phyloP scores from a whole-genome alignment of 2,797 vertebrate species.

The Chelmon rostratus region DNA sequence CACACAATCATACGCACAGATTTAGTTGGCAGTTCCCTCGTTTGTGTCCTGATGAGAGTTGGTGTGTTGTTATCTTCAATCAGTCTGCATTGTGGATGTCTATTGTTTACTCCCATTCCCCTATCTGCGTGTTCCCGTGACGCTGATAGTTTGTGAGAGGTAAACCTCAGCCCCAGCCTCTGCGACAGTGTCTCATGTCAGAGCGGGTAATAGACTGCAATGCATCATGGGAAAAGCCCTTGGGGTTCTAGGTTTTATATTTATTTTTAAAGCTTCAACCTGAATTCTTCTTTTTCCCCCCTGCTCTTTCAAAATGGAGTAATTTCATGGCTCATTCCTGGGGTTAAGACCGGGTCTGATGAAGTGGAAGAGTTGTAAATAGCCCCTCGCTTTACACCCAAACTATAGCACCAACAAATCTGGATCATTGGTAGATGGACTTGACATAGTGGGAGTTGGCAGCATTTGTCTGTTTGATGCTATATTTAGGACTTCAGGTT shows the following conservation, averaged over 20 bases:
- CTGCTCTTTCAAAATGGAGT: constrained; percentile 74
- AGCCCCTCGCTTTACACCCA: constrained; percentile 34
- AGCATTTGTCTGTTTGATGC: constrained; percentile 41
- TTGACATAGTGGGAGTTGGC: constrained; percentile 44
- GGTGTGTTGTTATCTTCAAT: constrained; percentile 52
- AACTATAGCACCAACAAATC: constrained; percentile 59
- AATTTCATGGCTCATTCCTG: constrained; percentile 84
- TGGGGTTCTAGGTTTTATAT: constrained; percentile 65
- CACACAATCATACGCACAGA: constrained; percentile 35
- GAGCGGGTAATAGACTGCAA: constrained; percentile 72
- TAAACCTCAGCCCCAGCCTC: constrained; percentile 66
- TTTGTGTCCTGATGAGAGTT: constrained; percentile 50
- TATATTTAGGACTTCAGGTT: constrained; percentile 64
- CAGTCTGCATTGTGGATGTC: constrained; percentile 41
- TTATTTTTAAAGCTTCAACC: constrained; percentile 72
- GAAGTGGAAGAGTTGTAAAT: constrained; percentile 67
- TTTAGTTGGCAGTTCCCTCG: constrained; percentile 36
- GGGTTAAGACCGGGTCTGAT: constrained; percentile 65
- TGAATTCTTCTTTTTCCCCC: constrained; percentile 39
- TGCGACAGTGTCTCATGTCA: constrained; percentile 68
- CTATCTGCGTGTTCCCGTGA: constrained; percentile 53
- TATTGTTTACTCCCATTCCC: constrained; percentile 56
- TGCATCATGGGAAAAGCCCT: constrained; percentile 71
- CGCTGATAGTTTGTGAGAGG: constrained; percentile 71
- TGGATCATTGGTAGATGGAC: constrained; percentile 52